Percentiles rank a stretch among this genome's conserved stretches.
Conservation (phyloP, 2,888 invertebrate genomes). For the Ypsolopha sequella region DNA sequence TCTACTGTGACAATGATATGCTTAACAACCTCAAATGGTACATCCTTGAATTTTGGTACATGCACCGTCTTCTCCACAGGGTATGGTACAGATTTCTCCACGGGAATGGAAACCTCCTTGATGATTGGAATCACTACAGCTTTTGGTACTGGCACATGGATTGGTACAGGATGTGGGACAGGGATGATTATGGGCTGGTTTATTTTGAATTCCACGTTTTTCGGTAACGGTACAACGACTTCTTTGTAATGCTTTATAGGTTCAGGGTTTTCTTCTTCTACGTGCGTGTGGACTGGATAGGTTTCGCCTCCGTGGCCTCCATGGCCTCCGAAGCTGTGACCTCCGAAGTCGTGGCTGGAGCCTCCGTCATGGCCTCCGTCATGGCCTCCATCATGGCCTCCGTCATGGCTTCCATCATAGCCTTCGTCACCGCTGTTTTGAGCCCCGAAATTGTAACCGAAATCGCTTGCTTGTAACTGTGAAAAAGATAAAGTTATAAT, state of each 20-base stretch:
- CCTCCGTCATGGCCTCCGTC: constrained; percentile 4
- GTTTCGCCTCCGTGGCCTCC: constrained; percentile 49
- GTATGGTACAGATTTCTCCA: constrained; percentile 80
- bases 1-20: constrained; percentile 77
- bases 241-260: constrained; percentile 78
- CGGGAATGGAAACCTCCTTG: constrained; percentile 76
- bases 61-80: constrained; percentile 76
- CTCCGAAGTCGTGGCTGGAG: constrained; percentile 17
- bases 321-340: constrained; percentile 18
- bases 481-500: constrained; percentile 8
- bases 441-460: constrained; percentile 5
- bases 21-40: constrained; percentile 77
- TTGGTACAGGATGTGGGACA: constrained; percentile 76
- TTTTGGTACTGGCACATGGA: constrained; percentile 76
- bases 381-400: constrained; percentile 9
- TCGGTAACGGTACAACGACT: constrained; percentile 73
- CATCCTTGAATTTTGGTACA: constrained; percentile 76
- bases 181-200: constrained; percentile 70
- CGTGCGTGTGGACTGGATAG: constrained; percentile 73
- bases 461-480: constrained; percentile 53
- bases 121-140: constrained; percentile 77
- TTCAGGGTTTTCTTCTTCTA: constrained; percentile 77
- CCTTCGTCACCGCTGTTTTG: neutral
- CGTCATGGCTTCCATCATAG: constrained; percentile 9
- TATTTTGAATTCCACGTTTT: constrained; percentile 72